Conservation (phyloP, 2,113 vertebrate genomes). For the Podocnemis expansa region DNA sequence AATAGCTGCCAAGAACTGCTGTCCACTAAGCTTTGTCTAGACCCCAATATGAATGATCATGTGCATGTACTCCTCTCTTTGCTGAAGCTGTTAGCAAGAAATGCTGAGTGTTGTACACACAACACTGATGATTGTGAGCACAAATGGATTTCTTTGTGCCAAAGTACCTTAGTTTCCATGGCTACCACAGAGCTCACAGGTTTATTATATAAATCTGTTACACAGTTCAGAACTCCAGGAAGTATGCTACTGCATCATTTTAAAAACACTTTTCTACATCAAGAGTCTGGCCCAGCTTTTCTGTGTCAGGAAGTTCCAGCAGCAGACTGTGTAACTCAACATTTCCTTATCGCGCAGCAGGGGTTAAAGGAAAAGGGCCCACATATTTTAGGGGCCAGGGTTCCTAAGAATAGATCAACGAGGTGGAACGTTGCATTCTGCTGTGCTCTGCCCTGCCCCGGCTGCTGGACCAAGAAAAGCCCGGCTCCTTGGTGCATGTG, state of each 20-base stretch:
- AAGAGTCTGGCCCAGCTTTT: not conserved
- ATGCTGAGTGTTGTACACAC: not conserved
- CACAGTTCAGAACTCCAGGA: conserved; percentile 26
- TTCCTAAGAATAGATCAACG: too few species aligned
- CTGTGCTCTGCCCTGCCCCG: too few species aligned
- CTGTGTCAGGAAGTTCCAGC: not conserved
- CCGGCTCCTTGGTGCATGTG: too few species aligned
- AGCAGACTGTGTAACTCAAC: not conserved
- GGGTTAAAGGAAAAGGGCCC: too few species aligned
- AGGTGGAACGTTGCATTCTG: too few species aligned
- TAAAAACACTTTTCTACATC: not conserved
- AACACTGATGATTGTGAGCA: conserved; percentile 6
- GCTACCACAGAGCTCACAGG: conserved; percentile 65
- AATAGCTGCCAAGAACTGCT: not conserved
- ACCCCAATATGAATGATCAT: not conserved
- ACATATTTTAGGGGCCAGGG: too few species aligned
- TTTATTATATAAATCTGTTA: conserved; percentile 51
- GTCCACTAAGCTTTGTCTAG: fast-evolving
- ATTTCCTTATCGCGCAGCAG: not conserved
- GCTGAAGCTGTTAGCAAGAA: not conserved
- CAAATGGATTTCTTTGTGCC: conserved; percentile 39
- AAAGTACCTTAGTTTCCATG: conserved; percentile 66
- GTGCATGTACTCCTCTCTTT: not conserved
- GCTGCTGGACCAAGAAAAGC: too few species aligned
- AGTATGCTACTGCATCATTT: conserved; percentile 19